Conservation (phyloP, 2,113 vertebrate genomes). For the Boleophthalmus pectinirostris region DNA sequence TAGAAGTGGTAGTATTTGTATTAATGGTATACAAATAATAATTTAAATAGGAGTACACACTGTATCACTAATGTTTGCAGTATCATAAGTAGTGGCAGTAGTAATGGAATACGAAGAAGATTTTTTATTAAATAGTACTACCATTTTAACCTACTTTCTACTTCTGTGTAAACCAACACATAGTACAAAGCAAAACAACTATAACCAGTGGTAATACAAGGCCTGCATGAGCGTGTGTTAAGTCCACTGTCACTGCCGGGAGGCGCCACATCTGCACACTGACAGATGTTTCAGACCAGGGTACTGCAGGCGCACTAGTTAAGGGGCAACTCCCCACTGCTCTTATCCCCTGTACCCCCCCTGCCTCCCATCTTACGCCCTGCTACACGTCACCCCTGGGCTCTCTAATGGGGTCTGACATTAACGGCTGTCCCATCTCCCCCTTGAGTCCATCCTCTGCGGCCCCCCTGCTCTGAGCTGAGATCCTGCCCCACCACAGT, state of each 20-base stretch:
- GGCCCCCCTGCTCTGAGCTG: conserved; percentile 23
- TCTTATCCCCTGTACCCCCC: conserved; percentile 40
- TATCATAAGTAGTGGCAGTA: no score
- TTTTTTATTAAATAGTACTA: no score
- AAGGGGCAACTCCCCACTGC: conserved; percentile 28
- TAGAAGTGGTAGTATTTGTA: not conserved
- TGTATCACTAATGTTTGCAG: no score
- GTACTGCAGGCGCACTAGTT: conserved; percentile 52
- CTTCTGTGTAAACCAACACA: not conserved
- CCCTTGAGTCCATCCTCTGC: conserved; percentile 18
- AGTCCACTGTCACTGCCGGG: conserved; percentile 31
- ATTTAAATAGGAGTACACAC: not conserved
- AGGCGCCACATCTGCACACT: conserved; percentile 50
- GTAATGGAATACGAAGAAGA: no score
- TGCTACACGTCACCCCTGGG: conserved; percentile 64
- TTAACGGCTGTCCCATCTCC: conserved; percentile 62
- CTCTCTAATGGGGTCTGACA: conserved; percentile 69
- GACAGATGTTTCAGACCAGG: conserved; percentile 31
- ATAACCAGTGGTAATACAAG: not conserved
- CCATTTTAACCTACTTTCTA: no score
- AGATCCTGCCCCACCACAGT: conserved; percentile 35
- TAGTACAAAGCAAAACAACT: not conserved
- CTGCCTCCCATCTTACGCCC: conserved; percentile 47
- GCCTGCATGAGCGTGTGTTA: not conserved
- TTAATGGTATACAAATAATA: not conserved